phyloP scores from a whole-genome alignment of 2,888 invertebrate species.

The Lasius platythorax region DNA sequence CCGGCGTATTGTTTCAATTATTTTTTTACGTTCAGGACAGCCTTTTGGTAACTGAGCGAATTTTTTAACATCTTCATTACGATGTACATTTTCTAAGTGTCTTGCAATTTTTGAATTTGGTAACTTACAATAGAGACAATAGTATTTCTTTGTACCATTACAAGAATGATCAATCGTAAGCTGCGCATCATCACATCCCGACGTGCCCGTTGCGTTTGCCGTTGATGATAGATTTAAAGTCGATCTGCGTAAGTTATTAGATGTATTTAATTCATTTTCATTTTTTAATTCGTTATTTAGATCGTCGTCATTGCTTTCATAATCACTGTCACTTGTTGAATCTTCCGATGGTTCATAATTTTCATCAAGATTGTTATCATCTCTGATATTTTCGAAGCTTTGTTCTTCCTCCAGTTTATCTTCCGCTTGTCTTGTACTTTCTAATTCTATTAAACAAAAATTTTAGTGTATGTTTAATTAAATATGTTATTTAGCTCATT shows the following conservation, averaged over 20 bases:
- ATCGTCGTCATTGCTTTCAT: constrained; percentile 1
- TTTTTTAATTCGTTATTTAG: not conserved
- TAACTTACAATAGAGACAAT: constrained; percentile 24
- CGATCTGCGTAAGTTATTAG: not conserved
- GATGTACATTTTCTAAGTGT: constrained; percentile 44
- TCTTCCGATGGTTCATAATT: not conserved
- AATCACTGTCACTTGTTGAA: not conserved
- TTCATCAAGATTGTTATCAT: not conserved
- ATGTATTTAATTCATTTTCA: not conserved
- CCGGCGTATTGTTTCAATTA: constrained; percentile 33
- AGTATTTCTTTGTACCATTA: constrained; percentile 13
- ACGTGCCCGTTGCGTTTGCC: not conserved
- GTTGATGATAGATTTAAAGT: not conserved
- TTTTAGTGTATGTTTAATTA: not conserved
- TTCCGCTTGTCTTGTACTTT: not conserved
- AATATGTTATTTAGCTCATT: not conserved
- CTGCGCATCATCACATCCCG: constrained; percentile 4
- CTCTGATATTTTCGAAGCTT: not conserved
- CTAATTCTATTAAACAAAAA: constrained; percentile 6
- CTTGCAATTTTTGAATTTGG: constrained; percentile 41
- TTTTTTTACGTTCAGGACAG: constrained; percentile 21
- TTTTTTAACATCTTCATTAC: constrained; percentile 45
- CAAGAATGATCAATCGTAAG: not conserved
- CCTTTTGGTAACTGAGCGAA: constrained; percentile 33
- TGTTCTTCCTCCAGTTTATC: not conserved